These are phyloP conservation scores for Cantharis flavilabris DNA, from an alignment of 2,888 invertebrate genomes.

Conservation along the genomic window DNA sequence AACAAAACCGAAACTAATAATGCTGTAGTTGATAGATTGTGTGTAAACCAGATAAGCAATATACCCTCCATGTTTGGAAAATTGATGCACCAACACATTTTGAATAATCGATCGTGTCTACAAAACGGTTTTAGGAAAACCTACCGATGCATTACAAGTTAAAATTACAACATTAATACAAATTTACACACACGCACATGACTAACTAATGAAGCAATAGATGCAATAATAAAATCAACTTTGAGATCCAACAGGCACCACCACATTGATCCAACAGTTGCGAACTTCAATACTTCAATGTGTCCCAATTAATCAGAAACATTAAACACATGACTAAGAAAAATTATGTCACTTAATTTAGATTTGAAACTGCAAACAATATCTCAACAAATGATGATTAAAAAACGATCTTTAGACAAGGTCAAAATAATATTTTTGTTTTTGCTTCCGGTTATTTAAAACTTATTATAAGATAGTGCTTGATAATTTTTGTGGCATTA, in stretches of 20 bases:
- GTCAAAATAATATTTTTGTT: not conserved
- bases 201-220: not conserved
- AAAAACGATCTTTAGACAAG: not conserved
- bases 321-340: conserved; percentile 1
- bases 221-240: not conserved
- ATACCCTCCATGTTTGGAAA: not conserved
- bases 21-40: not conserved
- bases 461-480: not conserved
- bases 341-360: conserved; percentile 29
- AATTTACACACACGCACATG: not conserved
- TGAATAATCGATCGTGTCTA: not conserved
- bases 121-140: not conserved
- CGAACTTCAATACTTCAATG: not conserved
- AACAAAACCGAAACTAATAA: not conserved
- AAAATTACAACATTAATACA: not conserved
- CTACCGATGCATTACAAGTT: not conserved
- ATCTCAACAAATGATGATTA: not conserved
- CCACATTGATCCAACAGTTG: not conserved
- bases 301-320: not conserved
- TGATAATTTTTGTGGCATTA: not conserved
- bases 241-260: not conserved
- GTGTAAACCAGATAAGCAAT: not conserved
- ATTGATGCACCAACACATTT: not conserved
- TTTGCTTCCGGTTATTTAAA: not conserved
- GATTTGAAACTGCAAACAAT: conserved; percentile 19